phyloP scores from a whole-genome alignment of 2,797 vertebrate species.

The Sebastes nivosus region DNA sequence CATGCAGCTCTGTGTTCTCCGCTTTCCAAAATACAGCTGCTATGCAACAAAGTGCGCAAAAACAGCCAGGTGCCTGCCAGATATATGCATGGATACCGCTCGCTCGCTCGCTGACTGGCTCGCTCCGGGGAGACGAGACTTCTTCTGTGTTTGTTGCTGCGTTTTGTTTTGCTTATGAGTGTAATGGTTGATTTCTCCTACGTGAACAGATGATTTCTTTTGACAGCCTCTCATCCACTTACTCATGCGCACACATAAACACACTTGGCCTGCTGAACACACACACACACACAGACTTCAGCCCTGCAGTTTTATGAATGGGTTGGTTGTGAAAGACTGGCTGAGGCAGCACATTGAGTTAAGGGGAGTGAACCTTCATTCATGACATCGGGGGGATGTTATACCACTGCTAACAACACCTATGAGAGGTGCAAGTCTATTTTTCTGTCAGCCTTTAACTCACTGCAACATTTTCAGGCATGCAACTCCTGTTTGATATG shows the following conservation, averaged over 20 bases:
- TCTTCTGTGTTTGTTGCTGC: slow-evolving; percentile 21
- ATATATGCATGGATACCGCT: slow-evolving; percentile 52
- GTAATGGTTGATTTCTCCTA: slow-evolving; percentile 53
- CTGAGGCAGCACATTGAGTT: slow-evolving; percentile 82
- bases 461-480: not conserved
- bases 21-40: slow-evolving; percentile 87
- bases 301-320: slow-evolving; percentile 85
- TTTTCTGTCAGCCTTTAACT: slow-evolving; percentile 9
- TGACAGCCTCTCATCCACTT: slow-evolving; percentile 50
- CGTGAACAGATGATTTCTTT: slow-evolving; percentile 49
- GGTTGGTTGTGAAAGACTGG: slow-evolving; percentile 83
- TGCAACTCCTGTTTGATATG: not conserved
- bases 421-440: slow-evolving; percentile 20
- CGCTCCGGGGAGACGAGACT: slow-evolving; percentile 25
- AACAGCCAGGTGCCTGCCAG: slow-evolving; percentile 82
- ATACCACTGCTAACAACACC: slow-evolving; percentile 39
- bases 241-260: slow-evolving; percentile 31
- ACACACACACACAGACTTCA: slow-evolving; percentile 52
- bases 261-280: slow-evolving; percentile 13
- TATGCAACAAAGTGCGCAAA: slow-evolving; percentile 82
- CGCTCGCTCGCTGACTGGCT: not conserved
- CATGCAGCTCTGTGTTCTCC: slow-evolving; percentile 73
- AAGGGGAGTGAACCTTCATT: slow-evolving; percentile 80
- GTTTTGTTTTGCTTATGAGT: slow-evolving; percentile 46
- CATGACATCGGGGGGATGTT: slow-evolving; percentile 64